Conservation (phyloP, 2,113 vertebrate genomes). For the Sigmodon hispidus region DNA sequence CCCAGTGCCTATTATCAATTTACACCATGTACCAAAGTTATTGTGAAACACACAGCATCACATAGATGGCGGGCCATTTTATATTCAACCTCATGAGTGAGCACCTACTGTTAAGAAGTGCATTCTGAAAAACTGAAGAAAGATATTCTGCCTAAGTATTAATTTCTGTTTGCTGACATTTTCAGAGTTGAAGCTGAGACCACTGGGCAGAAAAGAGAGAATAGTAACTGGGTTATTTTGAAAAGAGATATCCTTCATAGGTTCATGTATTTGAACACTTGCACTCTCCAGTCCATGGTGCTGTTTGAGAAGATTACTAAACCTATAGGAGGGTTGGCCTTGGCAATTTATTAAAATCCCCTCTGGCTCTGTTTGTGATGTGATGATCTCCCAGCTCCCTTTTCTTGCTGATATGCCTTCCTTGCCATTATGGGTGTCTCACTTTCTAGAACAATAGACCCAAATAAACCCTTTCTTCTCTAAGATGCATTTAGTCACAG, state of each 20-base stretch:
- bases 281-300: not conserved
- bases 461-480: not conserved
- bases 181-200: constrained; percentile 90
- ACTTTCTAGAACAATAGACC: not conserved
- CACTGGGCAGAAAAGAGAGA: constrained; percentile 84
- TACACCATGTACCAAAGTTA: constrained; percentile 85
- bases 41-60: constrained; percentile 87
- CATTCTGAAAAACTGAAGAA: constrained; percentile 91
- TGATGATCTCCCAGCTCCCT: not conserved
- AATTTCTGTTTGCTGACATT: constrained; percentile 91
- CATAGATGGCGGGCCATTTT: constrained; percentile 86
- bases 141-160: constrained; percentile 89
- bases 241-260: not conserved
- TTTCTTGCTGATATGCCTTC: not conserved
- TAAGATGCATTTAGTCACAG: not conserved
- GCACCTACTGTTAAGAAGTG: constrained; percentile 88
- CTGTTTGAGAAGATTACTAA: not conserved
- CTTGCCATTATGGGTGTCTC: not conserved
- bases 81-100: constrained; percentile 89
- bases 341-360: not conserved
- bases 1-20: constrained; percentile 88
- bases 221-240: not conserved
- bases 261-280: not conserved
- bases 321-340: not conserved
- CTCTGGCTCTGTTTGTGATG: not conserved